These are phyloP conservation scores for Panorpa germanica DNA, from an alignment of 2,888 invertebrate genomes.

Conservation along the genomic window DNA sequence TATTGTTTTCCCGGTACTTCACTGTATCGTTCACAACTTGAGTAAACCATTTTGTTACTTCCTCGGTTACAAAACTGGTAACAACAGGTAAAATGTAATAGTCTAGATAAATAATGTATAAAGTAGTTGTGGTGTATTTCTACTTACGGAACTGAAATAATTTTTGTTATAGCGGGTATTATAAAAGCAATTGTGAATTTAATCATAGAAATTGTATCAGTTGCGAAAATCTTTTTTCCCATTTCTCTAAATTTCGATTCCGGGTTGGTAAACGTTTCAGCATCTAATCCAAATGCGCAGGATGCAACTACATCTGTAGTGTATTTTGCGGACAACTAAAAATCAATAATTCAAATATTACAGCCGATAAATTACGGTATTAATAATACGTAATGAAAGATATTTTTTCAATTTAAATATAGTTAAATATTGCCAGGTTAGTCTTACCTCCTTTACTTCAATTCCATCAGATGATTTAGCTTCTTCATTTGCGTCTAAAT, in stretches of 20 bases:
- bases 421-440: too few relatives aligned
- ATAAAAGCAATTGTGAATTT: constrained; percentile 6
- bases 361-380: too few relatives aligned
- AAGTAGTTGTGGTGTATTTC: not conserved
- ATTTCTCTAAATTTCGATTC: constrained; percentile 11
- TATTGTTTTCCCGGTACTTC: constrained; percentile 21
- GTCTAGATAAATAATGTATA: not conserved
- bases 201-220: constrained; percentile 1
- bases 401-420: too few relatives aligned
- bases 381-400: too few relatives aligned
- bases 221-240: constrained; percentile 9
- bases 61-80: constrained; percentile 1
- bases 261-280: constrained; percentile 12
- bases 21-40: constrained; percentile 25
- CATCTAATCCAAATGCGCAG: constrained; percentile 11
- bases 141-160: constrained; percentile 8
- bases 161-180: constrained; percentile 7
- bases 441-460: constrained; percentile 2
- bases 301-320: constrained; percentile 12
- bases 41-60: constrained; percentile 1
- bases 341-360: too few relatives aligned
- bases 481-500: not conserved
- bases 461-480: not conserved
- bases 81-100: not conserved
- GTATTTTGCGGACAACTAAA: constrained; percentile 9